These are phyloP conservation scores for Flexamia atlantica DNA, from an alignment of 2,888 invertebrate genomes.

Conservation along the genomic window DNA sequence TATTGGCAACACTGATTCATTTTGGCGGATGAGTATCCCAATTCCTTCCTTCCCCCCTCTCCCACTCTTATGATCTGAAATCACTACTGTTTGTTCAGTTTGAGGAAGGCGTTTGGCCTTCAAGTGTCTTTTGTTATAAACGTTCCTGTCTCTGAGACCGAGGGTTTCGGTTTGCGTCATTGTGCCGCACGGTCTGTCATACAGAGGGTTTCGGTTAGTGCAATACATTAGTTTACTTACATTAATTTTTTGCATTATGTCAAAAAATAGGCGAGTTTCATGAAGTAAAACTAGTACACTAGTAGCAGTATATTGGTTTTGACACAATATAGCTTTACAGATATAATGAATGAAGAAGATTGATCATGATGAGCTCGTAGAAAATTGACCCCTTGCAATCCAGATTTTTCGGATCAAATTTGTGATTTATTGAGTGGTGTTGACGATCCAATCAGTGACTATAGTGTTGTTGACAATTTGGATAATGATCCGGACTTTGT, in stretches of 20 bases:
- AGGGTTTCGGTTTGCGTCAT: conserved; percentile 4
- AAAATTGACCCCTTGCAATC: neutral
- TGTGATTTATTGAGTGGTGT: neutral
- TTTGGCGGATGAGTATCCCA: neutral
- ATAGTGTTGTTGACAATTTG: neutral
- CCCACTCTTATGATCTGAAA: neutral
- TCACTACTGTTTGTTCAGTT: conserved; percentile 5
- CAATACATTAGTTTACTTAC: too few species aligned
- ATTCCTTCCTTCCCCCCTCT: conserved; percentile 52
- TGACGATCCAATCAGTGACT: conserved; percentile 14
- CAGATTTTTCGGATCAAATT: conserved; percentile 6
- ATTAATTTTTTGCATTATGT: too few species aligned
- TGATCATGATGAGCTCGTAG: neutral
- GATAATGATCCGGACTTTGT: conserved; percentile 26
- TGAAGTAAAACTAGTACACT: too few species aligned
- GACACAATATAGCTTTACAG: too few species aligned
- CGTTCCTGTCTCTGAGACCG: conserved; percentile 20
- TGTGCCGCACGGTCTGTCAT: neutral
- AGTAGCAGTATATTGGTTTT: too few species aligned
- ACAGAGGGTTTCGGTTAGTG: too few species aligned
- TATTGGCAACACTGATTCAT: conserved; percentile 49
- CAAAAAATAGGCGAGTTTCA: too few species aligned
- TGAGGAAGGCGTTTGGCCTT: conserved; percentile 4
- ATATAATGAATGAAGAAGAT: too few species aligned
- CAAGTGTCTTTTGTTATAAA: neutral